These are phyloP conservation scores for Agrilus mali DNA, from an alignment of 2,888 invertebrate species.

Conservation along the genomic window DNA sequence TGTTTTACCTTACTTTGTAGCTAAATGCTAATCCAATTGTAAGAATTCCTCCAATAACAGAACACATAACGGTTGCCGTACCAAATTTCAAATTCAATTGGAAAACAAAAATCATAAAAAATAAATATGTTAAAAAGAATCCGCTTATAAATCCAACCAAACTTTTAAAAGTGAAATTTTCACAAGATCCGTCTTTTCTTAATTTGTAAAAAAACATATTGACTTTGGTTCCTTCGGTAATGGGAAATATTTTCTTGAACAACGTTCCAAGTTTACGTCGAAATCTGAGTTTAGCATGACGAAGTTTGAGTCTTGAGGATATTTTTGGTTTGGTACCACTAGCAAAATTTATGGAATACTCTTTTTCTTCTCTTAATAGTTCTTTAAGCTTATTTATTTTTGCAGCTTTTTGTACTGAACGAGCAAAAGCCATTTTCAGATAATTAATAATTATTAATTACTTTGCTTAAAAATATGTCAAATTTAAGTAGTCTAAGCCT, in stretches of 20 bases:
- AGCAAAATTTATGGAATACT: slow-evolving; percentile 38
- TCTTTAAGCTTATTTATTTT: slow-evolving; percentile 38
- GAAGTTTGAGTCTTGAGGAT: slow-evolving; percentile 37
- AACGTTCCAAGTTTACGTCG: slow-evolving; percentile 32
- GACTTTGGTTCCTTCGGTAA: slow-evolving; percentile 25
- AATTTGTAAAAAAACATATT: slow-evolving; percentile 31
- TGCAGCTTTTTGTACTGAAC: slow-evolving; percentile 42
- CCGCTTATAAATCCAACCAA: slow-evolving; percentile 53
- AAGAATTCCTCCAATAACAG: slow-evolving; percentile 47
- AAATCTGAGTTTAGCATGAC: slow-evolving; percentile 33
- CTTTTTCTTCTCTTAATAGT: slow-evolving; percentile 44
- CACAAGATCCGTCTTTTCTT: slow-evolving; percentile 40
- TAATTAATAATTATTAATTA: background rate
- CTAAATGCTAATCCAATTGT: slow-evolving; percentile 59
- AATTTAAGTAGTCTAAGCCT: background rate
- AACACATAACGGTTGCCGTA: slow-evolving; percentile 48
- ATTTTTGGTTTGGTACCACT: slow-evolving; percentile 33
- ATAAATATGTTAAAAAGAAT: slow-evolving; percentile 48
- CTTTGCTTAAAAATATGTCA: background rate
- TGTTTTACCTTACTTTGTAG: slow-evolving; percentile 34
- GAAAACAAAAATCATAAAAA: slow-evolving; percentile 54
- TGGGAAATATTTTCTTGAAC: slow-evolving; percentile 22
- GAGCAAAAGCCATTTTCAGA: slow-evolving; percentile 18
- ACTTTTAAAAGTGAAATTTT: slow-evolving; percentile 51
- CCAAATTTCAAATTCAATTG: slow-evolving; percentile 49